A percentile compares a stretch with the other conserved stretches of the same genome.
These are phyloP conservation scores for Capromys pilorides DNA, from an alignment of 2,797 vertebrate species.

Conservation along the genomic window DNA sequence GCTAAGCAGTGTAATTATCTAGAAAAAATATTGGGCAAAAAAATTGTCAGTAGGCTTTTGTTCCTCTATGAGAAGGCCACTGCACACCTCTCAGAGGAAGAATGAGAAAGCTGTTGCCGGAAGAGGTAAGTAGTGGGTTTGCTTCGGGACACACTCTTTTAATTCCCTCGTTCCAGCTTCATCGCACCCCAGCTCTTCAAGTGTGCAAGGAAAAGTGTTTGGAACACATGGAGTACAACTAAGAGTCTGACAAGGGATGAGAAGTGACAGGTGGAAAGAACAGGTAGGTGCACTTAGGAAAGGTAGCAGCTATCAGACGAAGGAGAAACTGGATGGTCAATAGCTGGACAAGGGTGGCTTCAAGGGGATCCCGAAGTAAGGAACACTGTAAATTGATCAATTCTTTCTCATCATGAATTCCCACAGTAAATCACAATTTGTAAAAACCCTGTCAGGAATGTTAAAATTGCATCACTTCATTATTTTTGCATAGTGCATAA, in stretches of 20 bases:
- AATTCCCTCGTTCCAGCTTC: background rate
- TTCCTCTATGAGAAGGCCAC: background rate
- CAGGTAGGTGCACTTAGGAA: background rate
- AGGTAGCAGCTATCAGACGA: background rate
- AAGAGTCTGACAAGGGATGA: background rate
- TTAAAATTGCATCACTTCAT: background rate
- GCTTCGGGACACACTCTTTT: background rate
- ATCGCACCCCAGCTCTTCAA: background rate
- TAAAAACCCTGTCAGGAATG: background rate
- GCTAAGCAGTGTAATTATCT: slow-evolving; percentile 2
- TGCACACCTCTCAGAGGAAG: background rate
- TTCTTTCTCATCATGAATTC: background rate
- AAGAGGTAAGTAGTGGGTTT: background rate
- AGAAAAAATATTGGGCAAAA: background rate
- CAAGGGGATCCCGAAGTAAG: background rate
- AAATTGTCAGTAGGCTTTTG: background rate
- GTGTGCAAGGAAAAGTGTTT: background rate
- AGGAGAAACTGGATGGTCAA: background rate
- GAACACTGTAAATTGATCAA: background rate
- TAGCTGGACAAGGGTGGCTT: background rate
- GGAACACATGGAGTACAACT: background rate
- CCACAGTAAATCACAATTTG: background rate
- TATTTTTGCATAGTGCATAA: background rate
- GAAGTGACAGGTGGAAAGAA: background rate
- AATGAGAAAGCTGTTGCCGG: background rate